Evolutionary conservation across 2,797 vertebrate genomes (phyloP), one percentile per base, ranked within the genome.

Genomic region (Hylomyscus alleni): DNA sequence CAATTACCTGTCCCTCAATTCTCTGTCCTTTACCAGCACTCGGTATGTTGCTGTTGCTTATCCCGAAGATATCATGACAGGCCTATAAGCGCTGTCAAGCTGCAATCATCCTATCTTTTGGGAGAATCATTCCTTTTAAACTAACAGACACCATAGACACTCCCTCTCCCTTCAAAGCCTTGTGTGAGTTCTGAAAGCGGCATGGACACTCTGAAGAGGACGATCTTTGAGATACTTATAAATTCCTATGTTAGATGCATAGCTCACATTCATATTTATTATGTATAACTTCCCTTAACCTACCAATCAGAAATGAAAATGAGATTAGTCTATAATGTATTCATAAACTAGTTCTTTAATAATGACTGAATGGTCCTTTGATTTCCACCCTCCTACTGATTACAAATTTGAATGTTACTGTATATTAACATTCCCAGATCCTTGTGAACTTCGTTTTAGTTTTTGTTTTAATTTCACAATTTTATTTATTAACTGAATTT

Each of bases 221-320:
- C 37, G 91, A 44, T 89, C 67, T 72, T 92, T 81, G 56, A 83
- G 85, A 60, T 83, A 34, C 31, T 93, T 20, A n/a, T 17, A 2
- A 93, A 93, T 96, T 84, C 83, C 14, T 56, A 52, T 84, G 83
- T 84, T 89, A 87, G 89, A 94, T 89, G 37, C 34, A 91, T 90
- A 50, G n/a, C 67, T 84, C 26, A 62, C 31, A 94, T 97, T 95
- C 72, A 85, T 94, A 95, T 96, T 95, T 97, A 97, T 96, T 77
- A 91, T 88, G 47, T 94, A 90, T 88, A 85, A 89, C 58, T 97
- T 94, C 17, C 19, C 52, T 91, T 94, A 87, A 97, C 80, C 80
- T 95, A 96, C 94, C 94, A 97, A 97, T 95, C 95, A 97, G 72
- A 98, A 96, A 95, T 96, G 62, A 96, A 97, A 98, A 90, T 95